A percentile compares a stretch with the other conserved stretches of the same genome.
phyloP scores from a whole-genome alignment of 1,140 invertebrate species.

The Mamestra configurata region DNA sequence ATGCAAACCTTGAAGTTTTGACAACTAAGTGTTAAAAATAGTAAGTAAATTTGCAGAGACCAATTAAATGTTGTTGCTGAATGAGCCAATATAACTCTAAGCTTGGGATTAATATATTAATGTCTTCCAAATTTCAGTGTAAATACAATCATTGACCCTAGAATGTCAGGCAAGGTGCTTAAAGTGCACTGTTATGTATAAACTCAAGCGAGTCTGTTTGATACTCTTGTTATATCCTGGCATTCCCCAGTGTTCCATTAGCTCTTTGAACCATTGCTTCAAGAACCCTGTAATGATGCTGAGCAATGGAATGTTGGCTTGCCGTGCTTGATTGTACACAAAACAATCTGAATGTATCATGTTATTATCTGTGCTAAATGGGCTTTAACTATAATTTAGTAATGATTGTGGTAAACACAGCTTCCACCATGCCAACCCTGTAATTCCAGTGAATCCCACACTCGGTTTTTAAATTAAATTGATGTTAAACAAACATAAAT shows the following conservation, averaged over 20 bases:
- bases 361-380: slow-evolving; percentile 42
- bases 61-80: slow-evolving; percentile 26
- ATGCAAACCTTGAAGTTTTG: neutral
- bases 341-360: slow-evolving; percentile 18
- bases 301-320: slow-evolving; percentile 14
- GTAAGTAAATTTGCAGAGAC: slow-evolving; percentile 5
- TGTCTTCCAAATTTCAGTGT: slow-evolving; percentile 42
- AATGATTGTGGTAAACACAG: slow-evolving; percentile 43
- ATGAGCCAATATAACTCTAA: slow-evolving; percentile 43
- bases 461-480: slow-evolving; percentile 16
- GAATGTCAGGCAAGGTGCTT: neutral
- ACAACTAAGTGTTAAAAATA: neutral
- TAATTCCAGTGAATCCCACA: slow-evolving; percentile 38
- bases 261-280: neutral
- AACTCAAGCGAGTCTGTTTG: slow-evolving; percentile 24
- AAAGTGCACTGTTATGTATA: neutral
- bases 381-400: slow-evolving; percentile 32
- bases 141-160: slow-evolving; percentile 31
- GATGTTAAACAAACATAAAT: slow-evolving; percentile 40
- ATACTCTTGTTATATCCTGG: slow-evolving; percentile 13
- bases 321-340: slow-evolving; percentile 8
- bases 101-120: slow-evolving; percentile 40
- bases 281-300: neutral
- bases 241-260: slow-evolving; percentile 17
- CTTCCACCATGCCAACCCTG: slow-evolving; percentile 49